Evolutionary conservation across 2,113 vertebrate genomes (phyloP).

Genomic region (Mixornis gularis): DNA sequence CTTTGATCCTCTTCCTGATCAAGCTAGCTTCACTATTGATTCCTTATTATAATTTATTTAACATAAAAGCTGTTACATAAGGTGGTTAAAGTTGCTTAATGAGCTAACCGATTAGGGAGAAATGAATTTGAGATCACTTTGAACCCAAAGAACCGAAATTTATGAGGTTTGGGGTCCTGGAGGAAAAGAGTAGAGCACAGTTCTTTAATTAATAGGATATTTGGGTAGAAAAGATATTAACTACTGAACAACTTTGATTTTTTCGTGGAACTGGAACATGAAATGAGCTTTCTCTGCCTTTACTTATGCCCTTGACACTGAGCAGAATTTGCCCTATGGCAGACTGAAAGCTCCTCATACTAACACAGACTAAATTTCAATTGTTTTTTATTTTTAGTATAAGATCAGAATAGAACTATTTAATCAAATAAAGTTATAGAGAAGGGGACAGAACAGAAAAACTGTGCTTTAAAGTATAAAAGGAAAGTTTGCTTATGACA

Average conservation of each 20-base stretch:
- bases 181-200: conserved; percentile 20
- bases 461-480: neutral
- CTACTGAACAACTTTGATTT: neutral
- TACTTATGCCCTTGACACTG: neutral
- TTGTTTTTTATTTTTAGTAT: neutral
- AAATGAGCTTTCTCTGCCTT: neutral
- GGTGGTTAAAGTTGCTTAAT: conserved; percentile 53
- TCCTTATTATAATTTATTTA: conserved; percentile 65
- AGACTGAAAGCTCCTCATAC: neutral
- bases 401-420: neutral
- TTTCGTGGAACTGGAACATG: neutral
- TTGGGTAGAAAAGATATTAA: neutral
- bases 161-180: conserved; percentile 24
- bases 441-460: neutral
- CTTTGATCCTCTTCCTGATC: conserved; percentile 51
- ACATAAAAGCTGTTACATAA: conserved; percentile 55
- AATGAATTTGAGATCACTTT: conserved; percentile 51
- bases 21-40: conserved; percentile 47
- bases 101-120: conserved; percentile 26
- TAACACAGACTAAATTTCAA: neutral
- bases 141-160: conserved; percentile 46
- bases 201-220: conserved; percentile 34
- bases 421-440: neutral
- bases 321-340: neutral
- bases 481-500: neutral